Base-by-base conservation (phyloP, 2,888 invertebrate genomes). In the Spodoptera picta region DNA sequence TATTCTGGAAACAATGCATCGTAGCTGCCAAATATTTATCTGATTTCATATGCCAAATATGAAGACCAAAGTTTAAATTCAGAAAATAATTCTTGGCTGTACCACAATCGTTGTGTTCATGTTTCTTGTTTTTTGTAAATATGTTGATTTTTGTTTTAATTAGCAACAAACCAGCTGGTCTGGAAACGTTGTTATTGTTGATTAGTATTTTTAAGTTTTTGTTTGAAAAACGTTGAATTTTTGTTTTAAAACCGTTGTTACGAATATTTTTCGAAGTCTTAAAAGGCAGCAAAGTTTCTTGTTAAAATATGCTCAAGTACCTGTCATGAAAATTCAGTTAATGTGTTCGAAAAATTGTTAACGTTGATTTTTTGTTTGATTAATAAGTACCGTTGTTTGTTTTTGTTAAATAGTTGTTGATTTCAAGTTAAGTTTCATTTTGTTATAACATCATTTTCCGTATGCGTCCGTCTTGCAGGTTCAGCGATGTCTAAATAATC, bases 21-120 rank as follows among this genome's bases (percentile, higher is more conserved):
- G 36, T 36, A 36, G 36, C 36, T 36, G 36, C 7, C 7, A 36
- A 36, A 36, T 36, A 36, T 36, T 36, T 36, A 36, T 36, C 36
- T 36, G 36, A 36, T 36, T 36, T 36, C 36, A 36, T 36, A 36
- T 36, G 7, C 36, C 36, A 36, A 36, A 36, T 36, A 9, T 36
- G 36, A 36, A 36, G 36, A 62, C 58, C 64, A 42, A 60, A 71
- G 65, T 68, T 65, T 52, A 61, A 75, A 42, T 42, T 54, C 52
- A 41, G 57, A 10, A 9, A 52, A 23, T 11, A 46, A 46, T 58
- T 41, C 24, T 61, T 58, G 70, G 48, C 63, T 68, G 54, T 49
- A 64, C 63, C 55, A 62, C 36, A 78, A 64, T 58, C 64, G 71
- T 76, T 79, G 76, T 78, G 77, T 82, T 83, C 63, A 75, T 68